A percentile compares a stretch with the other conserved stretches of the same genome.
Evolutionary conservation across 2,888 invertebrate species (phyloP).

Genomic region (Agriopis marginaria): DNA sequence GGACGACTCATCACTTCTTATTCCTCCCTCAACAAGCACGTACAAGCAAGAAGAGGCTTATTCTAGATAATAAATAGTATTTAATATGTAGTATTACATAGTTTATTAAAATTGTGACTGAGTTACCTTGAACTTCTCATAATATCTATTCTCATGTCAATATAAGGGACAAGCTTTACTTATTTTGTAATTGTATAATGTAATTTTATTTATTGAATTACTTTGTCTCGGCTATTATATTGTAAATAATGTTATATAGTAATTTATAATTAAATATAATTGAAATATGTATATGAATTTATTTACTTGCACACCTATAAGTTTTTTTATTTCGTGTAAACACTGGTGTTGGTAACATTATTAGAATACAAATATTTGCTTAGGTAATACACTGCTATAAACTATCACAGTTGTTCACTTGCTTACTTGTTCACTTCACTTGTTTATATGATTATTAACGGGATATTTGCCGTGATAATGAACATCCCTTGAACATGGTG

Average conservation of each 20-base stretch:
- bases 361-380: too few relatives aligned
- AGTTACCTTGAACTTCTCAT: constrained; percentile 18
- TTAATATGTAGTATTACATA: constrained; percentile 13
- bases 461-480: too few relatives aligned
- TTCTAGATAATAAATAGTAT: constrained; percentile 29
- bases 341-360: too few relatives aligned
- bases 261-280: constrained; percentile 14
- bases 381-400: too few relatives aligned
- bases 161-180: constrained; percentile 20
- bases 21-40: constrained; percentile 51
- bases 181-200: constrained; percentile 14
- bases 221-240: constrained; percentile 17
- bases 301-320: background rate
- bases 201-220: constrained; percentile 28
- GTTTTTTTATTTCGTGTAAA: too few relatives aligned
- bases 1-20: constrained; percentile 43
- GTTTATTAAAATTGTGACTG: constrained; percentile 28
- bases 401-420: too few relatives aligned
- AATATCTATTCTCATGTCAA: constrained; percentile 29
- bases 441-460: too few relatives aligned
- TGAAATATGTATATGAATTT: constrained; percentile 1
- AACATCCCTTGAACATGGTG: too few relatives aligned
- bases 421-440: too few relatives aligned
- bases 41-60: constrained; percentile 41
- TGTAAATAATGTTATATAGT: constrained; percentile 10